A percentile compares a stretch with the other conserved stretches of the same genome.
Evolutionary conservation across 2,797 vertebrate species (phyloP).

Genomic region (Stomatorhinus walkeri): DNA sequence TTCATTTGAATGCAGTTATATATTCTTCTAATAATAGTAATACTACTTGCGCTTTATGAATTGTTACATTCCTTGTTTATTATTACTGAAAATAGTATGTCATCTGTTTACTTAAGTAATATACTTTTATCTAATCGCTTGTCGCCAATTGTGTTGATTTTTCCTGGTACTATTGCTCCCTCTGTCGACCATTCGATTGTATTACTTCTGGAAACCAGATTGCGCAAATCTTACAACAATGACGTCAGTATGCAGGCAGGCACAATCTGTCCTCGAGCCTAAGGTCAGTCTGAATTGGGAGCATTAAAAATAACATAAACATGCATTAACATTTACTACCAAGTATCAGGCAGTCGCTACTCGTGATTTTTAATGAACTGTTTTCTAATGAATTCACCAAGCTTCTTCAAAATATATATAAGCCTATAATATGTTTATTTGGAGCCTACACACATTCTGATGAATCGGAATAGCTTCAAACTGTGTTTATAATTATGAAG

Average conservation of each 20-base stretch:
- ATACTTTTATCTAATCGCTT: not conserved
- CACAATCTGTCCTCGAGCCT: slow-evolving; percentile 56
- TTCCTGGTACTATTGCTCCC: slow-evolving; percentile 31
- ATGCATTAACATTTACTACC: not conserved
- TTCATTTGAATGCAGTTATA: not conserved
- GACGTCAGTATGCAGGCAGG: slow-evolving; percentile 47
- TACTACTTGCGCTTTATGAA: not conserved
- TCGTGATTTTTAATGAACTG: not conserved
- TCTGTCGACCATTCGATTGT: slow-evolving; percentile 40
- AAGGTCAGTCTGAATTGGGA: slow-evolving; percentile 50
- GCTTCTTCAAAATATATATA: not conserved
- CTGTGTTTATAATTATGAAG: not conserved
- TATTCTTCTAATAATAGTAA: not conserved
- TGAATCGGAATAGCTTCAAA: not conserved
- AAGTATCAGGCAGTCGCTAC: not conserved
- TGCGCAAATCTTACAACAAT: slow-evolving; percentile 35
- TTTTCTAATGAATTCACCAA: not conserved
- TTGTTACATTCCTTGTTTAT: not conserved
- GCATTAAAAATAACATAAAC: not conserved
- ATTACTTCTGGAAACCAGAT: slow-evolving; percentile 32
- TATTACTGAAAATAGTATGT: not conserved
- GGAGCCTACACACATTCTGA: not conserved
- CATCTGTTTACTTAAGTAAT: not conserved
- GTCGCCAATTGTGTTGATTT: not conserved
- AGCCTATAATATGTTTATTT: not conserved